Conservation (phyloP, 1,140 invertebrate genomes). For the Hesperophylax magnus region DNA sequence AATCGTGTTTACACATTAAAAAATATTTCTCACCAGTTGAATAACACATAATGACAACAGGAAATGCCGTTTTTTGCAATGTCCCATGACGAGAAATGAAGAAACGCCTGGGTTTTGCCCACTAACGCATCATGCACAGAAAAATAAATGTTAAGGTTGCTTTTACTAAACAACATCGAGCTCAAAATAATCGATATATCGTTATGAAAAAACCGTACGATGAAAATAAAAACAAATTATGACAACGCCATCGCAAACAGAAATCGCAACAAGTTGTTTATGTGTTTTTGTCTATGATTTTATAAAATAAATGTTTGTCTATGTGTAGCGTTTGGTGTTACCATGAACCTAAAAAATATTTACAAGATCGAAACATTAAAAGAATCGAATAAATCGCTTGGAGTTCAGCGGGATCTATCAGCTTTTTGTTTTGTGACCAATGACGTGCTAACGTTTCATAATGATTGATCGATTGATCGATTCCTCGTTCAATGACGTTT, state of each 20-base stretch:
- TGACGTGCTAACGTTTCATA: too few species aligned
- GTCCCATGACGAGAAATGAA: slow-evolving; percentile 39
- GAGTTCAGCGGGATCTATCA: too few species aligned
- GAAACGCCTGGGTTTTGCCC: neutral
- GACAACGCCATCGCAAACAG: slow-evolving; percentile 40
- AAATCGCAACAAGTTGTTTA: neutral
- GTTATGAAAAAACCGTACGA: neutral
- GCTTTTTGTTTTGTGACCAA: too few species aligned
- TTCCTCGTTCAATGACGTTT: too few species aligned
- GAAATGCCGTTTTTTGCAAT: slow-evolving; percentile 45
- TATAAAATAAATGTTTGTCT: slow-evolving; percentile 7
- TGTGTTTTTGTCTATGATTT: slow-evolving; percentile 1
- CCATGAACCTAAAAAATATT: neutral
- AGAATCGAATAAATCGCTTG: too few species aligned
- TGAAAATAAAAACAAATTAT: slow-evolving; percentile 40
- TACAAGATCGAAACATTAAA: too few species aligned
- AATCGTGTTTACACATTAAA: neutral
- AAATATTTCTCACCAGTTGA: slow-evolving; percentile 44
- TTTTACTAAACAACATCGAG: slow-evolving; percentile 37
- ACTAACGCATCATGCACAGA: slow-evolving; percentile 23
- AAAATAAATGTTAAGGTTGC: neutral
- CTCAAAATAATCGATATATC: slow-evolving; percentile 28
- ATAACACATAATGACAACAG: slow-evolving; percentile 48
- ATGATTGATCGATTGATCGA: too few species aligned
- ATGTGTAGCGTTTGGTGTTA: slow-evolving; percentile 3